Evolutionary conservation across 2,888 invertebrate genomes (phyloP), one percentile per base, ranked within the genome.

Genomic region (Tanaodytes sp.): DNA sequence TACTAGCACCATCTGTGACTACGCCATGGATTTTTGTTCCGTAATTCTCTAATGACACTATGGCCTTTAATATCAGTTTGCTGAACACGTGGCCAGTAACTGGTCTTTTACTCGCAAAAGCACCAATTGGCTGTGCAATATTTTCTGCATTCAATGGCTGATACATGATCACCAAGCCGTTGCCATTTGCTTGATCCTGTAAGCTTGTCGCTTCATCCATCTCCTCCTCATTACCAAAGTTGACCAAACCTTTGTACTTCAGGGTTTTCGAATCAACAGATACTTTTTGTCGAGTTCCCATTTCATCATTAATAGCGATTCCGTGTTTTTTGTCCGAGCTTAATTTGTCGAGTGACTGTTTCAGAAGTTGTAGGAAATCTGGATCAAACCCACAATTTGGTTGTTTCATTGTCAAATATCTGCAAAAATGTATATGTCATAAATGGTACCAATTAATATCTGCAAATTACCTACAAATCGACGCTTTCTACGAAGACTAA

Each of bases 111-210:
- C 68, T 72, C 6, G 71, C 52, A 39, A 75, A 71, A 12, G 72
- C 71, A 36, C 49, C 62, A 20, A 74, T 62, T 8, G 73, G 72
- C 52, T 74, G 73, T 8, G 71, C 43, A 3, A 12, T 48, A 43
- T 57, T 54, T 9, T 36, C 33, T 15, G 62, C 64, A 15, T 31
- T 27, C 6, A 75, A 33, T 3, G 74, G 63, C 54, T 73, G 73
- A 54, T 71, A 75, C 67, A 74, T 63, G 30, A 76, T 51, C 9
- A 75, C 72, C 23, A 72, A 51, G 1, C 55, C 67, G 42, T 72
- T 58, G n/a, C n/a, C n/a, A 48, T 71, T 55, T 2, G 66, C 43
- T 11, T 14, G 12, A 5, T 23, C 23, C 14, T 43, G 14, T 23
- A 65, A 20, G 16, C 16, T 43, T 23, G 27, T 5, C 8, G 23